These are phyloP conservation scores for Hyposoter dolosus DNA, from an alignment of 2,888 invertebrate species.

Conservation along the genomic window DNA sequence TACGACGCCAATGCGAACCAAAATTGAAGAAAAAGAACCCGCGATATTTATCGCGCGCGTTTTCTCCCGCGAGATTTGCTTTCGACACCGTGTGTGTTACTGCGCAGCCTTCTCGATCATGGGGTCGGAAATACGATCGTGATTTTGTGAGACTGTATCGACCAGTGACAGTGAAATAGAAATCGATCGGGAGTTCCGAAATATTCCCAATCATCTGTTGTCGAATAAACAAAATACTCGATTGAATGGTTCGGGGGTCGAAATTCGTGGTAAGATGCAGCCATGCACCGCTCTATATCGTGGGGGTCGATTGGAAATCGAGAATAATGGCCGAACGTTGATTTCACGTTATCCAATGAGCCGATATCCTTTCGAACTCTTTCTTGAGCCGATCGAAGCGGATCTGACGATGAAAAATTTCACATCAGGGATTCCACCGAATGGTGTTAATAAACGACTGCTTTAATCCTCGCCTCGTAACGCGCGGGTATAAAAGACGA, in stretches of 20 bases:
- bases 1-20: not conserved
- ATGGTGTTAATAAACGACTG: slow-evolving; percentile 35
- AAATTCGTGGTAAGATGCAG: not conserved
- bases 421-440: not conserved
- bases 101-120: not conserved
- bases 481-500: slow-evolving; percentile 62
- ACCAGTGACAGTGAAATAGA: not conserved
- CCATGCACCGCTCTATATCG: not conserved
- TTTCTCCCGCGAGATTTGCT: not conserved
- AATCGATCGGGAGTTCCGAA: too few species aligned
- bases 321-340: not conserved
- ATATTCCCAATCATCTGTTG: too few species aligned
- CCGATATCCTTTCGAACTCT: not conserved
- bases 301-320: not conserved
- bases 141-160: not conserved
- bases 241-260: not conserved
- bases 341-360: slow-evolving; percentile 1
- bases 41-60: slow-evolving; percentile 25
- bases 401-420: not conserved
- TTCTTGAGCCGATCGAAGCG: not conserved
- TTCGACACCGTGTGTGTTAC: not conserved
- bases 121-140: not conserved
- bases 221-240: not conserved
- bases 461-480: slow-evolving; percentile 64
- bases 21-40: slow-evolving; percentile 49